Evolutionary conservation across 1,140 invertebrate genomes (phyloP).

Genomic region (Zaprionus africanus): DNA sequence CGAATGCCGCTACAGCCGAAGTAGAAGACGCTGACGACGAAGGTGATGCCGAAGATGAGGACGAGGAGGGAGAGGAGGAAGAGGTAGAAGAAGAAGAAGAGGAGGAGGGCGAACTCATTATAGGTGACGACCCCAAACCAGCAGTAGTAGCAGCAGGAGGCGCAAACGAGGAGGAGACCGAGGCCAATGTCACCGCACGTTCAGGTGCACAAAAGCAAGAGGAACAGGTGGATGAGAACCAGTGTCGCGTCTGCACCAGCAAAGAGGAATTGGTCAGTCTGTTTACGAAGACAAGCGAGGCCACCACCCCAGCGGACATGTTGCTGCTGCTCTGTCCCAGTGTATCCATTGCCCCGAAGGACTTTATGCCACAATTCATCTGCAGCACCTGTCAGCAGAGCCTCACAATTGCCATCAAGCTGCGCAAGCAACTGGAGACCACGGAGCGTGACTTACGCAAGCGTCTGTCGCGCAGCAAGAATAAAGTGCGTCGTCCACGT

Average conservation of each 20-base stretch:
- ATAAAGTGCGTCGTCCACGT: constrained; percentile 79
- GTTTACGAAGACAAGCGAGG: constrained; percentile 64
- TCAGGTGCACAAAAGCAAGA: constrained; percentile 44
- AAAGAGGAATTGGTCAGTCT: constrained; percentile 71
- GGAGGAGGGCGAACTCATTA: constrained; percentile 55
- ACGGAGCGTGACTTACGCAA: constrained; percentile 81
- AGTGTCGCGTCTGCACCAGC: constrained; percentile 78
- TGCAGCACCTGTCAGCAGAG: constrained; percentile 71
- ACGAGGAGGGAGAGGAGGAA: constrained; percentile 50
- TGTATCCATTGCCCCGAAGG: constrained; percentile 75
- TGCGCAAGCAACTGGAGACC: constrained; percentile 77
- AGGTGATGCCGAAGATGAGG: constrained; percentile 46
- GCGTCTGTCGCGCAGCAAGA: constrained; percentile 82
- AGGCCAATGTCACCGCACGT: constrained; percentile 17
- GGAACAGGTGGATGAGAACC: constrained; percentile 76
- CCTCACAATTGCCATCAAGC: constrained; percentile 71
- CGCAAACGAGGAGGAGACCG: background rate
- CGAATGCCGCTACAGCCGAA: constrained; percentile 10
- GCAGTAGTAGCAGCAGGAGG: background rate
- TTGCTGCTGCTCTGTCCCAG: constrained; percentile 76
- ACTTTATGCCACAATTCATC: constrained; percentile 83
- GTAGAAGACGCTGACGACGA: constrained; percentile 21
- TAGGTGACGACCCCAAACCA: constrained; percentile 51
- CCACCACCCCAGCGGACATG: constrained; percentile 74
- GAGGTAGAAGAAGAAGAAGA: constrained; percentile 24